Evolutionary conservation across 2,888 invertebrate species (phyloP).

Genomic region (Lithophane ornitopus): DNA sequence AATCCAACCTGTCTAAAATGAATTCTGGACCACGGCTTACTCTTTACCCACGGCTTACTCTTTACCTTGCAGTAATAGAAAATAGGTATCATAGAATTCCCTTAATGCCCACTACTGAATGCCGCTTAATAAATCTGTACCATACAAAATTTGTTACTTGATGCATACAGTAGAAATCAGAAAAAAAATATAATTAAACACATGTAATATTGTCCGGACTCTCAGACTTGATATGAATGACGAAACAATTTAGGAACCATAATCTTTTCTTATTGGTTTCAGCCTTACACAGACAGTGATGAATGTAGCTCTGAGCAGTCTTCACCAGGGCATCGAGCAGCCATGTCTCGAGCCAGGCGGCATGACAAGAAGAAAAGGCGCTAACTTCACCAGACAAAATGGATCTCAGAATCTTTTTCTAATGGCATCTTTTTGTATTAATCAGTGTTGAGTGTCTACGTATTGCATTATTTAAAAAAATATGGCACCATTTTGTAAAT

Average conservation of each 20-base stretch:
- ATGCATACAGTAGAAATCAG: background rate
- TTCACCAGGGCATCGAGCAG: conserved; percentile 93
- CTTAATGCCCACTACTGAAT: background rate
- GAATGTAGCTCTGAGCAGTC: conserved; percentile 94
- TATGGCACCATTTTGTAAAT: conserved; percentile 11
- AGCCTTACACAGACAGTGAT: conserved; percentile 92
- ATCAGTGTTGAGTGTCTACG: conserved; percentile 11
- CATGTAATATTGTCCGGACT: too few species aligned
- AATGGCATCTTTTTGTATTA: conserved; percentile 8
- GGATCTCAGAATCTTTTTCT: conserved; percentile 17
- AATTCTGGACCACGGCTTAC: background rate
- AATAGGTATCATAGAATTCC: background rate
- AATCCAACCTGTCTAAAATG: background rate
- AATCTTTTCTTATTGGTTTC: conserved; percentile 57
- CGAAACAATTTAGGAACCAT: background rate
- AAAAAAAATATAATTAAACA: background rate
- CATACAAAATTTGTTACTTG: background rate
- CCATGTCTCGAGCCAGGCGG: conserved; percentile 92
- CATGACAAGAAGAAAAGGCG: conserved; percentile 94
- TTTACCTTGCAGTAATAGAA: background rate
- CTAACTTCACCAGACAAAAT: conserved; percentile 71
- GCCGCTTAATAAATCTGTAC: background rate
- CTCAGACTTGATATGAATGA: background rate
- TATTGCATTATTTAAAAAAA: conserved; percentile 4
- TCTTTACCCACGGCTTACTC: background rate